Base-by-base conservation (phyloP, 2,888 invertebrate genomes). In the Agrochola lychnidis region DNA sequence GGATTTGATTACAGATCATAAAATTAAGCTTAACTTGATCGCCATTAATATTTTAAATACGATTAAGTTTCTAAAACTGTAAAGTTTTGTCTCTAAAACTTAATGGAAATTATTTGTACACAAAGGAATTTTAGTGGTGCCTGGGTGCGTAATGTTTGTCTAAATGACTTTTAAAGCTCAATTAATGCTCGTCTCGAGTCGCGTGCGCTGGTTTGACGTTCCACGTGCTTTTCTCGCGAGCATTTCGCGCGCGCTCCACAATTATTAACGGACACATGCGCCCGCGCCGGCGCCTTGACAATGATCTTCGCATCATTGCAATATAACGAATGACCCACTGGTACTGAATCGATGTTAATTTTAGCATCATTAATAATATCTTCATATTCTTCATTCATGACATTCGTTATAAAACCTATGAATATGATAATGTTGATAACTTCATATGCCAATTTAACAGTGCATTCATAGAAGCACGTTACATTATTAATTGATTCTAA, bases 231-330 rank as follows among this genome's bases (percentile, higher is more conserved):
- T 67, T 67, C 70, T 72, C 72, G 81, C 76, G 73, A 88, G 76
- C 86, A 88, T 88, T 90, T 90, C 85, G 82, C 87, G 89, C 89
- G 88, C 90, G 88, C 90, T 88, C 57, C 86, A 79, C 84, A 88
- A 88, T 90, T 88, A 92, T 89, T 87, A 91, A 78, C 83, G 25
- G 80, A 85, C 86, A 89, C 89, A 87, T 87, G 87, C 87, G 83
- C 81, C 72, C 83, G 78, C 73, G 75, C 76, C 79, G 88, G 79
- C 91, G 92, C 94, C 95, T 95, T 95, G 95, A 87, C 94, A 94
- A 92, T 95, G 95, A 95, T 94, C 93, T 94, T 92, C 89, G 88
- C 82, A 73, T 78, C 74, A 82, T 82, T 89, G 88, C 88, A 89
- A 87, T 88, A 74, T 89, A 78, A 79, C 80, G 75, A 88, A 85